Evolutionary conservation across 2,113 vertebrate species (phyloP), one percentile per base, ranked within the genome.

Genomic region (Pedetes capensis): DNA sequence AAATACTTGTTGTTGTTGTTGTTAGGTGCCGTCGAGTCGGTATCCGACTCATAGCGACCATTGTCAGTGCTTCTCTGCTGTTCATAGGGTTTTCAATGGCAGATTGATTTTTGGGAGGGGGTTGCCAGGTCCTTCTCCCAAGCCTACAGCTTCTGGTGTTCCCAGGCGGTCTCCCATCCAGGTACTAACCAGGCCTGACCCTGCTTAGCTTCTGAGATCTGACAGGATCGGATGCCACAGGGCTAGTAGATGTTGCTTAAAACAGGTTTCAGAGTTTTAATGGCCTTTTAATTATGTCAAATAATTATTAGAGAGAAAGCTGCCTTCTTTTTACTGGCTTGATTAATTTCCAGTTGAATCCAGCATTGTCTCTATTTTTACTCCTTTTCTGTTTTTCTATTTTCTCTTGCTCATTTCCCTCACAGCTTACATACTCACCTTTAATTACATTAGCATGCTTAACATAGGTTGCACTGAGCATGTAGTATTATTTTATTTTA

Each of bases 171-270:
- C n/a, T n/a, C n/a, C n/a, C n/a, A n/a, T n/a, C n/a, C n/a, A n/a
- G n/a, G n/a, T n/a, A n/a, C n/a, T n/a, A n/a, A n/a, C n/a, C n/a
- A n/a, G n/a, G n/a, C n/a, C n/a, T n/a, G n/a, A n/a, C n/a, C n/a
- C n/a, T n/a, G n/a, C n/a, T n/a, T n/a, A n/a, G n/a, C n/a, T n/a
- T n/a, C n/a, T n/a, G n/a, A n/a, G n/a, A n/a, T n/a, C n/a, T n/a
- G n/a, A n/a, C n/a, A n/a, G n/a, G n/a, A n/a, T n/a, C n/a, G n/a
- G n/a, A n/a, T n/a, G n/a, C n/a, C n/a, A n/a, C n/a, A n/a, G n/a
- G n/a, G n/a, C n/a, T n/a, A n/a, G n/a, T 76, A 93, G 25, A 59
- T 84, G 8, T 93, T 81, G 5, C 66, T 88, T 90, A 93, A 79
- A 57, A 71, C 39, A 81, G 18, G n/a, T 80, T 93, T 83, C 57